A percentile compares a stretch with the other conserved stretches of the same genome.
Evolutionary conservation across 2,888 invertebrate species (phyloP).

Genomic region (Thumatha senex): DNA sequence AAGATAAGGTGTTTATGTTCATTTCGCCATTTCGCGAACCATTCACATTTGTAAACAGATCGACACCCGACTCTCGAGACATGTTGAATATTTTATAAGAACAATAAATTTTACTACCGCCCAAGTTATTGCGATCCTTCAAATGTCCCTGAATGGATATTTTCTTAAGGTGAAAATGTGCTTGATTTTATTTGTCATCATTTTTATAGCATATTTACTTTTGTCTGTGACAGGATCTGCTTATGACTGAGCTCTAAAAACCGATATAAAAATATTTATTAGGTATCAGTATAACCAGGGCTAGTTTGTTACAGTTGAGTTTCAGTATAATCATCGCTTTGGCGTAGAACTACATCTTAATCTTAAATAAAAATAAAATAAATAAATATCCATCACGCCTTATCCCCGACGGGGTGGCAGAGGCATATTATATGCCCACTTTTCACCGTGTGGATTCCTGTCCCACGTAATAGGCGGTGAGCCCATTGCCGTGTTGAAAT

Average conservation of each 20-base stretch:
- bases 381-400: too few species aligned
- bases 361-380: too few species aligned
- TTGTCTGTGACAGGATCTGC: background rate
- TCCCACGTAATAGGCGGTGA: too few species aligned
- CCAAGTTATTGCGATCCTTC: background rate
- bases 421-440: too few species aligned
- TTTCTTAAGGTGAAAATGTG: background rate
- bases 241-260: too few species aligned
- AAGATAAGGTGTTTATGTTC: slow-evolving; percentile 15
- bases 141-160: slow-evolving; percentile 1
- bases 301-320: background rate
- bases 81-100: slow-evolving; percentile 9
- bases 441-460: too few species aligned
- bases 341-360: too few species aligned
- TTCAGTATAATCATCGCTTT: background rate
- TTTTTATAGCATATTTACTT: background rate
- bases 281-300: background rate
- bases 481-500: too few species aligned
- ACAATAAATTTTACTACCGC: slow-evolving; percentile 5
- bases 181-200: background rate
- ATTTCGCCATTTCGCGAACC: slow-evolving; percentile 14
- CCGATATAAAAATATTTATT: background rate
- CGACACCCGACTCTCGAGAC: slow-evolving; percentile 7
- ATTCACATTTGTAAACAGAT: slow-evolving; percentile 8
- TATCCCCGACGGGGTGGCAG: too few species aligned